These are phyloP conservation scores for Pseudolycoriella hygida DNA, from an alignment of 2,888 invertebrate genomes.

Conservation along the genomic window DNA sequence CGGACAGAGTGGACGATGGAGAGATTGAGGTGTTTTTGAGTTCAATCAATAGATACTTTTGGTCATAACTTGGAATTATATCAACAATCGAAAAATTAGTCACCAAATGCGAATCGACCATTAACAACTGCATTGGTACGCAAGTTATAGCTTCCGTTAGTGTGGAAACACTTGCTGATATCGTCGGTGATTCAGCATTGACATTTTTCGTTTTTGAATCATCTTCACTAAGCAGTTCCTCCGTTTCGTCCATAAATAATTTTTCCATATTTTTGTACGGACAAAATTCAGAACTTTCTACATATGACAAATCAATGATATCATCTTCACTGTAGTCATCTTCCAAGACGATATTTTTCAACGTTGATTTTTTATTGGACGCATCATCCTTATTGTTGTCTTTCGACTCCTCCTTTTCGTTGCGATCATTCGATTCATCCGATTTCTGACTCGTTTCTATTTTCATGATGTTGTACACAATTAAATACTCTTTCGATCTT, in stretches of 20 bases:
- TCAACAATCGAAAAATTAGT: constrained; percentile 34
- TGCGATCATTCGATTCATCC: no score
- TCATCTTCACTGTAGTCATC: not conserved
- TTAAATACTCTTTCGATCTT: not conserved
- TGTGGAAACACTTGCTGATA: no score
- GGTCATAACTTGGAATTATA: constrained; percentile 44
- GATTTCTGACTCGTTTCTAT: no score
- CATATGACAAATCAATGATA: no score
- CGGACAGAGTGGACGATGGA: constrained; percentile 27
- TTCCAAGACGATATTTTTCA: not conserved
- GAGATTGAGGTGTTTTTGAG: constrained; percentile 20
- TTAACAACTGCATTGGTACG: constrained; percentile 38
- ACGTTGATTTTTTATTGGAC: not conserved
- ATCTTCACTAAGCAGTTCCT: no score
- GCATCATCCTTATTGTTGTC: no score
- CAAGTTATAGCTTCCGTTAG: constrained; percentile 19
- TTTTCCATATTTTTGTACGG: no score
- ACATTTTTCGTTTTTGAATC: no score
- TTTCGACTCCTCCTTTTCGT: no score
- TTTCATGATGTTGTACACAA: not conserved
- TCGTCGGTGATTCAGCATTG: no score
- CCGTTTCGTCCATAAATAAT: no score
- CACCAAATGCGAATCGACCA: constrained; percentile 33
- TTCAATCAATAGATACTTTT: constrained; percentile 40
- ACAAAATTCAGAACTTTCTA: no score